These are phyloP conservation scores for Pecten maximus DNA, from an alignment of 2,888 invertebrate genomes.

Conservation along the genomic window DNA sequence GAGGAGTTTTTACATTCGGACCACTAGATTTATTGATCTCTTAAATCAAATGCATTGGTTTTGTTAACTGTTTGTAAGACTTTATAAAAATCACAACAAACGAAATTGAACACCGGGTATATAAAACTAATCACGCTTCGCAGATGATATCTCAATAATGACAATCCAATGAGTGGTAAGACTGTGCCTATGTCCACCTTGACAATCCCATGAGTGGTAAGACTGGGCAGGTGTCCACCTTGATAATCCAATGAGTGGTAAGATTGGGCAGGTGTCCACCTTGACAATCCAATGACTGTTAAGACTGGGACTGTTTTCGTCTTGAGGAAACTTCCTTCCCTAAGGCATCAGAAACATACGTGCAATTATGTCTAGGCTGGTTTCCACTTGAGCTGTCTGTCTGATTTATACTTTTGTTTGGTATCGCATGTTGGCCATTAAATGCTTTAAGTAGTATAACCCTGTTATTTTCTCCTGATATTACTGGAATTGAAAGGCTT, in stretches of 20 bases:
- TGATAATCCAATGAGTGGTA: not conserved
- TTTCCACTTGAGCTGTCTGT: constrained; percentile 3
- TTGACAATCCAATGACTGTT: not conserved
- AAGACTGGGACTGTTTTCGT: not conserved
- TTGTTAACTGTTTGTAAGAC: too few relatives aligned
- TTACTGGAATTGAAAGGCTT: not conserved
- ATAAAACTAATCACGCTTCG: too few relatives aligned
- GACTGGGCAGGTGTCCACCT: not conserved
- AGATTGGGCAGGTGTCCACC: not conserved
- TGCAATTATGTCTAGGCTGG: not conserved
- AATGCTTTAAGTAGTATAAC: not conserved
- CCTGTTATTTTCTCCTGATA: not conserved
- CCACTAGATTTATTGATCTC: too few relatives aligned
- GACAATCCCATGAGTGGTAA: not conserved
- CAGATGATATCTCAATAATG: not conserved
- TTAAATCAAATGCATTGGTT: too few relatives aligned
- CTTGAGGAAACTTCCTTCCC: not conserved
- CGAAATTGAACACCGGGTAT: too few relatives aligned
- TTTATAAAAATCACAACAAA: too few relatives aligned
- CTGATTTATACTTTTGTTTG: not conserved
- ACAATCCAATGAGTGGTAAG: not conserved
- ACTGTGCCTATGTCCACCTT: not conserved
- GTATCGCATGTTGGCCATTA: not conserved
- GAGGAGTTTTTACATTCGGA: too few relatives aligned
- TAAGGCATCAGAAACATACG: not conserved